Base-by-base conservation (phyloP, 2,888 invertebrate genomes). In the Leptura quadrifasciata region DNA sequence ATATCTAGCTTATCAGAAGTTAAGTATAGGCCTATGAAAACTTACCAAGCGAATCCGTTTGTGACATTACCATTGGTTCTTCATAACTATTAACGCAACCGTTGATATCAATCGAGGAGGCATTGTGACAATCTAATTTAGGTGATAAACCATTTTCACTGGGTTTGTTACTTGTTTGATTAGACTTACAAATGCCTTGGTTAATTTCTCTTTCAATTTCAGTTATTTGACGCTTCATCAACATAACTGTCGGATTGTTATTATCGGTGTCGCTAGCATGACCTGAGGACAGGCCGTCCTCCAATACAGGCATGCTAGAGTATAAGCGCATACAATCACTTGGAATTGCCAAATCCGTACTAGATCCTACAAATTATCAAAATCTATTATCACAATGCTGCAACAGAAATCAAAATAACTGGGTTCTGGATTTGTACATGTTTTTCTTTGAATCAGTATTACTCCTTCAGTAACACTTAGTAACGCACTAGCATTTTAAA, bases 181-280 rank as follows among this genome's bases (percentile, higher is more conserved):
- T 86, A 31, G 85, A 84, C 75, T 90, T 90, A 71, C 87, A 82
- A 88, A 94, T 91, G 90, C 94, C 87, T 90, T 93, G 88, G 90
- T 91, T 90, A 86, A 94, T 91, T 90, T 95, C 92, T 86, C 93
- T 90, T 90, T 95, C 91, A 84, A 95, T 92, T 90, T 95, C 93
- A 78, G 92, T 91, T 89, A 95, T 92, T 91, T 96, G 92, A 88
- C 95, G 90, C 91, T 91, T 91, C 91, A 91, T 91, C 31, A 91
- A 86, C 89, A 91, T 90, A 65, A 93, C 92, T n/a, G 93, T 93
- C 20, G 93, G 94, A 89, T 96, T 96, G 87, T 96, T 96, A 88
- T 96, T 96, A 90, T 98, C 98, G 0, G 94, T 95, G 87, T 98
- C 98, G 79, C 97, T 97, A 0, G 95, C 96, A 87, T 97, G 97